Evolutionary conservation across 2,888 invertebrate species (phyloP).

Genomic region (Epiblema foenella): DNA sequence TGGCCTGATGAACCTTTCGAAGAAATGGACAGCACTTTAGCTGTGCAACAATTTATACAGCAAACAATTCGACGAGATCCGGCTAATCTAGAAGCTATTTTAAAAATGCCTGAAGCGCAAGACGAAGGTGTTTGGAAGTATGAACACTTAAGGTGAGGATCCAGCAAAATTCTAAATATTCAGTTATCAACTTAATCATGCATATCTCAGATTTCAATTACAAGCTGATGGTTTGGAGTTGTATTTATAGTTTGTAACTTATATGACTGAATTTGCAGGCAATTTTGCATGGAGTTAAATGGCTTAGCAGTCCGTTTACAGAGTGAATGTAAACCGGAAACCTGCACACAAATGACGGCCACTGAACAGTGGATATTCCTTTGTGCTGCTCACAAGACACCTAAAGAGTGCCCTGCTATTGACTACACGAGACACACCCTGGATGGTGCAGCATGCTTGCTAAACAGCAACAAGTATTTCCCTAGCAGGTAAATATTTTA

Average conservation of each 20-base stretch:
- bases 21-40: conserved; percentile 99
- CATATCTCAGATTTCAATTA: neutral
- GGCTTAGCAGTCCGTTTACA: conserved; percentile 98
- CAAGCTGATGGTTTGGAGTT: neutral
- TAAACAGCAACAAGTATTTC: conserved; percentile 99
- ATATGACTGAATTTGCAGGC: conserved; percentile 84
- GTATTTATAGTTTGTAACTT: neutral
- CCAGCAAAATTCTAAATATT: neutral
- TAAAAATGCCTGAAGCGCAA: conserved; percentile 98
- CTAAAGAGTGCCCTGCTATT: conserved; percentile 99
- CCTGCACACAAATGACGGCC: conserved; percentile 99
- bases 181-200: neutral
- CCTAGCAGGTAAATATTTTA: conserved; percentile 92
- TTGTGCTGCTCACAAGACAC: conserved; percentile 99
- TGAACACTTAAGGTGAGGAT: conserved; percentile 94
- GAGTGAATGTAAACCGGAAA: conserved; percentile 97
- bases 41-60: conserved; percentile 99
- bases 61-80: conserved; percentile 97
- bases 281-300: conserved; percentile 99
- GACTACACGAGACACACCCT: conserved; percentile 99
- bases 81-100: conserved; percentile 95
- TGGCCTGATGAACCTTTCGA: conserved; percentile 99
- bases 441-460: conserved; percentile 98
- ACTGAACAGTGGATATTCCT: conserved; percentile 99
- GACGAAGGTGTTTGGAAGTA: conserved; percentile 99